Base-by-base conservation (phyloP, 2,113 vertebrate genomes). In the Baryphthengus martii region DNA sequence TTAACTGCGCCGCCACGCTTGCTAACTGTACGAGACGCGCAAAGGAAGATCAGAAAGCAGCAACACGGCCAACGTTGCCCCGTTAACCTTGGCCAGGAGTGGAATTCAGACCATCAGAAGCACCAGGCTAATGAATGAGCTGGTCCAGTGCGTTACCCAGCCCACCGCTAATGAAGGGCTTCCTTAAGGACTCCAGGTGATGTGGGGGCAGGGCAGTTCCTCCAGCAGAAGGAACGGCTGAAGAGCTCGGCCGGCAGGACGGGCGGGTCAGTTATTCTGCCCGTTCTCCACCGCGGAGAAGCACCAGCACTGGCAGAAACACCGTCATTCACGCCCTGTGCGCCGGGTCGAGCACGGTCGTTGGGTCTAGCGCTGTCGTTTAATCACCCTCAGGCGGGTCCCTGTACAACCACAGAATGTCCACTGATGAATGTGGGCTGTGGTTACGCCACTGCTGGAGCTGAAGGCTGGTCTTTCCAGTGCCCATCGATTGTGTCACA, bases 311-410 rank as follows among this genome's bases (percentile, higher is more conserved):
- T 0, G 0, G 7, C 68, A 75, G 62, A 26, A 79, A 40, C 6
- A 8, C 47, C 0, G 0, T 10, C 14, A 35, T 14, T 59, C n/a
- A 9, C 4, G 0, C 40, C 5, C 35, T 2, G 20, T 8, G 19
- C 8, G 10, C 47, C 21, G 35, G 39, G 20, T 39, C n/a, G 5
- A 17, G 35, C 25, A 16, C 13, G 6, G 24, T 7, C 49, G 11
- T 17, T 25, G 35, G 39, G 20, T 39, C n/a, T 6, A 17, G 35
- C 25, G 18, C 13, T 6, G 24, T 7, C 49, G 11, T 17, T 37
- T n/a, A n/a, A 19, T 18, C 23, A 74, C 61, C 53, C 73, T 31
- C 28, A 29, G 33, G 26, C 1, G 13, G 11, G 37, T 40, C 52
- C 52, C 45, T 18, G 37, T 15, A 31, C 52, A 11, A 17, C 45